These are phyloP conservation scores for Psephotus haematonotus DNA, from an alignment of 2,113 vertebrate genomes.

Conservation along the genomic window DNA sequence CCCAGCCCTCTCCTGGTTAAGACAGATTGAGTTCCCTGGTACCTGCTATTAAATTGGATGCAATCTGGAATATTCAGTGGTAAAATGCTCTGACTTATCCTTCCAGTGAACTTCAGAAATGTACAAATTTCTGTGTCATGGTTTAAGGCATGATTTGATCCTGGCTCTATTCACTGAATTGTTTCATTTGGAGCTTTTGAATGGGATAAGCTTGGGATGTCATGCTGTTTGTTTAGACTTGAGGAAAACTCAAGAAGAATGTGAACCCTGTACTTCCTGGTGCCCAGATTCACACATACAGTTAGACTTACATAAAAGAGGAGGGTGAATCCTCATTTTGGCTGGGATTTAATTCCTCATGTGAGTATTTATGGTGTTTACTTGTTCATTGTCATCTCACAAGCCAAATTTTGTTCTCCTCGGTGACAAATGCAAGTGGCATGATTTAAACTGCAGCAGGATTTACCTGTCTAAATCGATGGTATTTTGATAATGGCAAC, in stretches of 20 bases:
- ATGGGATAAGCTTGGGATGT: not conserved
- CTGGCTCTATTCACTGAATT: not conserved
- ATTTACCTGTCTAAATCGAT: not conserved
- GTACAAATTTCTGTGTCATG: not conserved
- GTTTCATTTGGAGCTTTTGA: not conserved
- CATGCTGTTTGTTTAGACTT: not conserved
- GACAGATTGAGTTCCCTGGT: not conserved
- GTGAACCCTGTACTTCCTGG: not conserved
- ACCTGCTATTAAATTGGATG: conserved; percentile 22
- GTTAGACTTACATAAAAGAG: not conserved
- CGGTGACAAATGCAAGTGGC: not conserved
- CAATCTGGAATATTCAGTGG: not conserved
- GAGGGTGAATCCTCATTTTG: not conserved
- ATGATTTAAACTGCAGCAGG: not conserved
- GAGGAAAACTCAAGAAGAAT: not conserved
- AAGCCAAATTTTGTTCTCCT: not conserved
- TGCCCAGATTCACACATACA: not conserved
- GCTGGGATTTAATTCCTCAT: not conserved
- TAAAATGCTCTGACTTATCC: not conserved
- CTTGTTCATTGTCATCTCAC: not conserved
- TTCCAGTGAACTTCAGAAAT: not conserved
- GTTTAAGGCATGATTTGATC: not conserved
- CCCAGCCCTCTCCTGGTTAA: not conserved
- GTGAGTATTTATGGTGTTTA: not conserved
- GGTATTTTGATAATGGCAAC: not conserved